These are phyloP conservation scores for Lagopus muta DNA, from an alignment of 2,113 vertebrate species.

Conservation along the genomic window DNA sequence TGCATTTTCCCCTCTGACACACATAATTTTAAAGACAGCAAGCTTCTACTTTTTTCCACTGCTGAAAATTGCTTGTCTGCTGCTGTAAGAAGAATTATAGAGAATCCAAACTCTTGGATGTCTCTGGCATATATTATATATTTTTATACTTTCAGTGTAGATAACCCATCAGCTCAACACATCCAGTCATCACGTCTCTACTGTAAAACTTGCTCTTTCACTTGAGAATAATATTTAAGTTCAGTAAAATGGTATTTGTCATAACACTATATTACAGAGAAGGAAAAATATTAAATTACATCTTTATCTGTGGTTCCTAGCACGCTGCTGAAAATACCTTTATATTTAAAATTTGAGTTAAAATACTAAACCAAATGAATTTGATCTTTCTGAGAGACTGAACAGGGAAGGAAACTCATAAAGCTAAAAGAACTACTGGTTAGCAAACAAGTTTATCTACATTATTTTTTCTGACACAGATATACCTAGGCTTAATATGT, in stretches of 20 bases:
- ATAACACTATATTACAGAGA: background rate
- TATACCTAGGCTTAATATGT: background rate
- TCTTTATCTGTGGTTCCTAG: background rate
- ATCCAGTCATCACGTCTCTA: background rate
- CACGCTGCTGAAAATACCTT: background rate
- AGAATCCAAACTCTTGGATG: background rate
- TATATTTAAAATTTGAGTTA: background rate
- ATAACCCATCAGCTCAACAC: slow-evolving; percentile 8
- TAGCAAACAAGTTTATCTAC: background rate
- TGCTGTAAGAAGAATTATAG: background rate
- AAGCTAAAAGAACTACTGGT: background rate
- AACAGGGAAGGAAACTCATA: background rate
- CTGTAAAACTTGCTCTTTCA: background rate
- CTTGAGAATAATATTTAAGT: background rate
- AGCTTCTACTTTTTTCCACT: background rate
- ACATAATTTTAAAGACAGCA: background rate
- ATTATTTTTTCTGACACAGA: background rate
- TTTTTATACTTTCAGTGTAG: slow-evolving; percentile 34
- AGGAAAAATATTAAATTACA: background rate
- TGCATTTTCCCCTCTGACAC: background rate
- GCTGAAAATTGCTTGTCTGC: background rate
- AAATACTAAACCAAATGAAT: rapidly evolving
- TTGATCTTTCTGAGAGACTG: background rate
- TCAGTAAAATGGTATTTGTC: background rate
- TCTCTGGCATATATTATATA: background rate